Base-by-base conservation (phyloP, 2,797 vertebrate species). In the Australoheros facetus region DNA sequence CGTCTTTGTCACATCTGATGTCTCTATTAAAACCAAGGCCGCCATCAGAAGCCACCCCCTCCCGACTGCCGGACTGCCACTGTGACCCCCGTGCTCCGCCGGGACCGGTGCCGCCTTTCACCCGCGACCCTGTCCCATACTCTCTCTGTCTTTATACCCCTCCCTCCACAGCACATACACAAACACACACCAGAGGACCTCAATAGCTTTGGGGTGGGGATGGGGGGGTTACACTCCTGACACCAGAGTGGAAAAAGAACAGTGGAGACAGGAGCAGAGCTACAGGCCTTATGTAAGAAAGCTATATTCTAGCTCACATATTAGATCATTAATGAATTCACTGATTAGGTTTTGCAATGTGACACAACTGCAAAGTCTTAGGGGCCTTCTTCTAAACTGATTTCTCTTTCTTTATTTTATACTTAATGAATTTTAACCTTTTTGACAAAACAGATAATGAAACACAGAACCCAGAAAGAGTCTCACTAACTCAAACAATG, bases 1-100 rank as follows among this genome's bases (percentile, higher is more conserved):
- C 26, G 92, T 95, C 95, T 96, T 96, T 96, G 96, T 96, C 92
- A 94, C 32, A 56, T 86, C 85, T 95, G 96, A 96, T 86, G 77
- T 96, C 95, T 96, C 95, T 94, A 95, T 96, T 96, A 96, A 95
- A 94, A 87, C 82, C 57, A 73, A 80, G 83, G 87, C 85, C 89
- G 80, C 91, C 88, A 72, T 91, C 88, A 87, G 88, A 91, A 89
- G 81, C 86, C 51, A 56, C 83, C 87, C 86, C 87, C 81, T 45
- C 86, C 60, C 2, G 85, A 78, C 86, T 79, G 84, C 85, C 78
- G 78, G 79, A 85, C 83, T 88, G 89, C 91, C 90, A 90, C 88
- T 7, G 32, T 84, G 90, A 94, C 95, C 95, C 91, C 89, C 60
- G 77, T 75, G 92, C 93, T 92, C 91, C 69, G 42, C 79, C 71